Conservation (phyloP, 2,888 invertebrate species). For the Drosophila planitibia region DNA sequence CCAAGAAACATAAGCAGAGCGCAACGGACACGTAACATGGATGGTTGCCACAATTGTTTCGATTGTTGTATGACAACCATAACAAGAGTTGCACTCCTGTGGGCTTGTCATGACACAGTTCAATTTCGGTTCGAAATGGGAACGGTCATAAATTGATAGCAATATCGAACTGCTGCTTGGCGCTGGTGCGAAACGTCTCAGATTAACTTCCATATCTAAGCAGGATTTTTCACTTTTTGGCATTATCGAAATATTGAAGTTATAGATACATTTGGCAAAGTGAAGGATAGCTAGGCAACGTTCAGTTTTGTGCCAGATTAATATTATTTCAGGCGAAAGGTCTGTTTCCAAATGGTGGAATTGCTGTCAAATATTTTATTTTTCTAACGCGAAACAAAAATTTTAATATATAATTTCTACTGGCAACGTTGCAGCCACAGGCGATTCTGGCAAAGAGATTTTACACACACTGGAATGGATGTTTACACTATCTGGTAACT, state of each 20-base stretch:
- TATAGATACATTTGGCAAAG: neutral
- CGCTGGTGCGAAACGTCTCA: neutral
- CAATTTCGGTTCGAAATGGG: slow-evolving; percentile 56
- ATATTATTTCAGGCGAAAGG: neutral
- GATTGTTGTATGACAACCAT: slow-evolving; percentile 43
- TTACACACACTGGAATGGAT: no score
- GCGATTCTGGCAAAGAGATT: no score
- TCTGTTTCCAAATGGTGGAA: no score
- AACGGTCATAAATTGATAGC: slow-evolving; percentile 33
- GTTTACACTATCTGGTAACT: no score
- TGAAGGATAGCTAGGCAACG: neutral
- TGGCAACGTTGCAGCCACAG: no score
- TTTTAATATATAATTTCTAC: neutral
- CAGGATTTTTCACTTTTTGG: neutral
- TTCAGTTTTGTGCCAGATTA: neutral
- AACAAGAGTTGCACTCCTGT: slow-evolving; percentile 47
- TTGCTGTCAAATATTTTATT: no score
- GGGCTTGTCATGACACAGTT: slow-evolving; percentile 72
- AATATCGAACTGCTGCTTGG: slow-evolving; percentile 8
- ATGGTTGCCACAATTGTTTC: slow-evolving; percentile 56
- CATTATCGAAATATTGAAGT: neutral
- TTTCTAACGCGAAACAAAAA: neutral
- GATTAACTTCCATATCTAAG: neutral
- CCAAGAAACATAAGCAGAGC: slow-evolving; percentile 59
- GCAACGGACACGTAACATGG: slow-evolving; percentile 66